Percentiles rank a stretch among this genome's conserved stretches.
These are phyloP conservation scores for Heliconius ismenius DNA, from an alignment of 2,888 invertebrate species.

Conservation along the genomic window DNA sequence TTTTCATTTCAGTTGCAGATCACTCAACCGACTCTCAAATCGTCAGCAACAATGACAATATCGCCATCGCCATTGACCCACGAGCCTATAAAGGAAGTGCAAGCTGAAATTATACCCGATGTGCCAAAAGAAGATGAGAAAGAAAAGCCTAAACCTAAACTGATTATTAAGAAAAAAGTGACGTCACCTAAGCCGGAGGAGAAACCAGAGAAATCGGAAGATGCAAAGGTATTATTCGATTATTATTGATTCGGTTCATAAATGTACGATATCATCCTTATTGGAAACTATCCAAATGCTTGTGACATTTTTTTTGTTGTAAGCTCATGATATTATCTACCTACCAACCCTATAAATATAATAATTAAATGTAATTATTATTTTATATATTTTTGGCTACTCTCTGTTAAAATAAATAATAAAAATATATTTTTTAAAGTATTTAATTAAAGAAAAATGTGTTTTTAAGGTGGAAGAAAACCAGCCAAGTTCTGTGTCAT, in stretches of 20 bases:
- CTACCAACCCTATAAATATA: not conserved
- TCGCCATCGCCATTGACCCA: constrained; percentile 59
- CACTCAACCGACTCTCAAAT: constrained; percentile 63
- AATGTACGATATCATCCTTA: not conserved
- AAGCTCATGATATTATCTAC: not conserved
- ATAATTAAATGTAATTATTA: not conserved
- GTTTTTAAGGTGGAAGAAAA: constrained; percentile 55
- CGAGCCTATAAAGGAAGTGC: constrained; percentile 57
- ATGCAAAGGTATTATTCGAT: constrained; percentile 56
- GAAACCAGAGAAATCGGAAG: constrained; percentile 63
- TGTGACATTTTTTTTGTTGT: not conserved
- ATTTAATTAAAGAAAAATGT: too few species aligned
- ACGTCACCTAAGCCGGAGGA: constrained; percentile 61
- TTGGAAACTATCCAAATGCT: not conserved
- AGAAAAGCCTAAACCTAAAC: constrained; percentile 58
- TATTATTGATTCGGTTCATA: not conserved
- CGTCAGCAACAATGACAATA: constrained; percentile 75
- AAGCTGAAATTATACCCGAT: constrained; percentile 54
- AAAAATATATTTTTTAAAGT: too few species aligned
- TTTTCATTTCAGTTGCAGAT: constrained; percentile 45
- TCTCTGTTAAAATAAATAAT: not conserved
- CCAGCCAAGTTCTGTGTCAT: constrained; percentile 60
- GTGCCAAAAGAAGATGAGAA: constrained; percentile 58
- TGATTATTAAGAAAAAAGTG: constrained; percentile 58
- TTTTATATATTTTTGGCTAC: not conserved